Base-by-base conservation (phyloP, 1,140 invertebrate species). In the Teleopsis dalmanni region DNA sequence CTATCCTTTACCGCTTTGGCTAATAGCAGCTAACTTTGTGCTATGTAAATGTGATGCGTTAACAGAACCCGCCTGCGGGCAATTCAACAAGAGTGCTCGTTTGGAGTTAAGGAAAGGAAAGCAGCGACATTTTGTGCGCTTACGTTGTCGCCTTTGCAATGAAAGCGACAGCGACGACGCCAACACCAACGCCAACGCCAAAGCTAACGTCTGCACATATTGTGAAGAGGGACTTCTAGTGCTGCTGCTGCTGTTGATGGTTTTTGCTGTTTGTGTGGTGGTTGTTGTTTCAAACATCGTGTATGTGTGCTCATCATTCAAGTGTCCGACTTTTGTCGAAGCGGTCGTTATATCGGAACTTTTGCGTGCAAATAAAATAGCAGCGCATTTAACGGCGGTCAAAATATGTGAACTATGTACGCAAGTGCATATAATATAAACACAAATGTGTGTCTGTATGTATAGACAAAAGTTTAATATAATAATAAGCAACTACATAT, bases 301-400 rank as follows among this genome's bases (percentile, higher is more conserved):
- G 57, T 56, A 57, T 57, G 49, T 48, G 57, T 58, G 64, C 61
- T 54, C 51, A 59, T 67, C 64, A 67, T 67, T 67, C 64, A 67
- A 67, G 64, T 62, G 64, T 66, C 64, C 64, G 67, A 67, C 64
- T 58, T 67, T 67, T 67, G 64, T 66, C 61, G 61, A 57, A 66
- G 64, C 64, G 64, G 64, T 67, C 61, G 55, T 60, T n/a, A n/a
- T n/a, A 58, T 47, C 40, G 25, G 36, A 37, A 33, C 23, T 14
- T 22, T 40, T 26, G 26, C 41, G 55, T n/a, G 31, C 41, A 27
- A 27, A 43, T 43, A 43, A 43, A 43, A 29, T 43, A 25, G 22
- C 25, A 43, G 25, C 19, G 25, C 41, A 19, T 43, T 43, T 21
- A 42, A 26, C 29, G 40, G 23, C n/a, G 14, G 40, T 21, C 40